Evolutionary conservation across 2,113 vertebrate species (phyloP).

Genomic region (Spea bombifrons): DNA sequence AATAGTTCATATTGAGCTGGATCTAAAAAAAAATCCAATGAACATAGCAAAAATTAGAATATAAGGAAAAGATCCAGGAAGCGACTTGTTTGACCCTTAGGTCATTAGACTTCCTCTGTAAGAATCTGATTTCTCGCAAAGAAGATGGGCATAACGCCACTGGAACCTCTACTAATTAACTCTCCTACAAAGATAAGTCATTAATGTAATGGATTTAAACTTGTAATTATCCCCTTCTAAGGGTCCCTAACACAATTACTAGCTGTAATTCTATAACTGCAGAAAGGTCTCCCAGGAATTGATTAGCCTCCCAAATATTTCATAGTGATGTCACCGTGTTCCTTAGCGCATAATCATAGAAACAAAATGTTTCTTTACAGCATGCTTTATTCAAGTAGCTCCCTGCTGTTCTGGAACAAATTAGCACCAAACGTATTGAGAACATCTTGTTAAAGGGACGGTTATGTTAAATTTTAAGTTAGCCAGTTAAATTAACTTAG

Average conservation of each 20-base stretch:
- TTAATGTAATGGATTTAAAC: constrained; percentile 27
- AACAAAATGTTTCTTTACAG: background rate
- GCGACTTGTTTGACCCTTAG: background rate
- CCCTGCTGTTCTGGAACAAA: too few relatives aligned
- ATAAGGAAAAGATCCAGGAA: background rate
- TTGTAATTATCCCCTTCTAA: constrained; percentile 17
- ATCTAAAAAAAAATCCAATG: too few relatives aligned
- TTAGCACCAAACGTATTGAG: background rate
- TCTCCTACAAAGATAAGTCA: constrained; percentile 19
- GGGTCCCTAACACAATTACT: constrained; percentile 16
- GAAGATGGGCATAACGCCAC: background rate
- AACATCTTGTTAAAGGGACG: background rate
- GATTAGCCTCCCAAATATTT: constrained; percentile 3
- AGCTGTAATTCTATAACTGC: constrained; percentile 11
- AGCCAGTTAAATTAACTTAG: too few relatives aligned
- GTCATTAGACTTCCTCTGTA: background rate
- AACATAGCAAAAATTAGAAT: too few relatives aligned
- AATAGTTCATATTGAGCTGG: too few relatives aligned
- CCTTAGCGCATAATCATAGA: background rate
- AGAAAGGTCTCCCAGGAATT: constrained; percentile 12
- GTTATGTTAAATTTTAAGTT: too few relatives aligned
- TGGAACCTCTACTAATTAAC: constrained; percentile 21
- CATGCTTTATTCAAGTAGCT: too few relatives aligned
- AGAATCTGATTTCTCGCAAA: background rate
- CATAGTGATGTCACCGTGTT: constrained; percentile 5